phyloP scores from a whole-genome alignment of 2,888 invertebrate genomes.

The Meteorus colon region DNA sequence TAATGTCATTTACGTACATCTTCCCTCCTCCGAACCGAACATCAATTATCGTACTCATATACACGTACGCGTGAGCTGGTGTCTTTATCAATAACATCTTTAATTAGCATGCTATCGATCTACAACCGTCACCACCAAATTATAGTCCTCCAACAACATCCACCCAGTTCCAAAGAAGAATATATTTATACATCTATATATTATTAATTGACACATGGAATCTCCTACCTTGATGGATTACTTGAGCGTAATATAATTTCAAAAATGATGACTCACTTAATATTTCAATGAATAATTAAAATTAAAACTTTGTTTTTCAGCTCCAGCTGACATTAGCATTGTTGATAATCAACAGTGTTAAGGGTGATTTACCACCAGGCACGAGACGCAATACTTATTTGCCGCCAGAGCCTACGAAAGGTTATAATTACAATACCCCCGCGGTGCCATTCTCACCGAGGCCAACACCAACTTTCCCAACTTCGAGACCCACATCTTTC shows the following conservation, averaged over 20 bases:
- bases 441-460: conserved; percentile 76
- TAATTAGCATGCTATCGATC: conserved; percentile 13
- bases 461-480: conserved; percentile 58
- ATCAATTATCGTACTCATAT: background rate
- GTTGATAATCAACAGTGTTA: conserved; percentile 61
- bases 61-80: background rate
- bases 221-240: background rate
- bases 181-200: conserved; percentile 6
- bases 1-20: no score
- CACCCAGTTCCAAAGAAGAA: background rate
- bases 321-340: conserved; percentile 75
- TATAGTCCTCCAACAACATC: background rate
- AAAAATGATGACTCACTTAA: background rate
- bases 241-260: no score
- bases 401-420: conserved; percentile 79
- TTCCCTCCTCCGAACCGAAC: background rate
- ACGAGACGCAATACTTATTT: conserved; percentile 81
- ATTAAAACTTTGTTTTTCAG: conserved; percentile 12
- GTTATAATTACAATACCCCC: conserved; percentile 84
- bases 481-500: conserved; percentile 55
- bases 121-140: conserved; percentile 15
- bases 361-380: conserved; percentile 78
- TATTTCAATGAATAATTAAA: background rate
- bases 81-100: background rate
- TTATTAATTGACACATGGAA: background rate